Base-by-base conservation (phyloP, 1,140 invertebrate species). In the Oppia nitens region DNA sequence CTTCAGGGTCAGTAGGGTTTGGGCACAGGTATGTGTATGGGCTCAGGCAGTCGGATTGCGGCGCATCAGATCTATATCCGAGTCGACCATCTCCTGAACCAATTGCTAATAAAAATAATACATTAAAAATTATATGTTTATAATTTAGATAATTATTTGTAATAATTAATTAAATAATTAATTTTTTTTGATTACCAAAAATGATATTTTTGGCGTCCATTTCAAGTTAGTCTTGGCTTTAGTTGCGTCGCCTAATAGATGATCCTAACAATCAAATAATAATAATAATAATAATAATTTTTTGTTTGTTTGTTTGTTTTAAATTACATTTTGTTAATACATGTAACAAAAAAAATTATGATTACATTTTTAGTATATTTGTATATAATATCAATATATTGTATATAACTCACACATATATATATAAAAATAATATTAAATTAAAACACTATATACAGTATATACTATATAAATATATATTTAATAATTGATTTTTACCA, bases 31-130 rank as follows among this genome's bases (percentile, higher is more conserved):
- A n/a, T n/a, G n/a, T n/a, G n/a, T n/a, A n/a, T n/a, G n/a, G n/a
- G 14, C 29, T 76, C 76, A 91, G 60, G 88, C 87, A 56, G 75
- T 75, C n/a, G 93, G 91, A 76, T 96, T 87, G 60, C 78, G 81
- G 67, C 80, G 87, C 93, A 98, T 98, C 23, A 98, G 73, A 60
- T 81, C 78, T 9, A 98, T 77, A 75, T 98, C 94, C 12, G 84
- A 79, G n/a, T 84, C 79, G 74, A 98, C 83, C 94, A 98, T 98
- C 70, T 98, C 93, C 67, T 83, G 81, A 0, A 98, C 92, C 25
- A 98, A 76, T 66, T 82, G 76, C 80, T 85, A 64, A 59, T 77
- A 68, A 76, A 53, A 66, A 65, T 50, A 62, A n/a, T 49, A 62
- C 54, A 29, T 60, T 52, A 48, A 45, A 29, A 49, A 25, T 29